A percentile compares a stretch with the other conserved stretches of the same genome.
Evolutionary conservation across 2,888 invertebrate genomes (phyloP).

Genomic region (Eupithecia subumbrata): DNA sequence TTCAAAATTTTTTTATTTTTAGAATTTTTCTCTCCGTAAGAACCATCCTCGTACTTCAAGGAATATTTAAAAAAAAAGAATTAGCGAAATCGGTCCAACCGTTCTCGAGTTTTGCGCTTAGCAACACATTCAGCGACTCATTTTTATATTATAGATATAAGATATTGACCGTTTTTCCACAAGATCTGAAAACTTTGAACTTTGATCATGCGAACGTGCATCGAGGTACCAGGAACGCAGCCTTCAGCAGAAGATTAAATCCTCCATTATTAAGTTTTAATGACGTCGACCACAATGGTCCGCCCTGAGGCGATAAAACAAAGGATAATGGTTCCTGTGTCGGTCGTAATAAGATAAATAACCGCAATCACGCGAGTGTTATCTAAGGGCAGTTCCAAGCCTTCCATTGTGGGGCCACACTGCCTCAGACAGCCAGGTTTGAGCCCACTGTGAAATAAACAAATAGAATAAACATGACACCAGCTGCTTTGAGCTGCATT

Average conservation of each 20-base stretch:
- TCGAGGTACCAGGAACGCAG: constrained; percentile 52
- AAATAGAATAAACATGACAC: background rate
- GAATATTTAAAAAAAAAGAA: no score
- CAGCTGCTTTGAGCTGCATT: constrained; percentile 5
- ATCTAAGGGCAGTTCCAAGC: constrained; percentile 46
- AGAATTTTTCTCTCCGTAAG: no score
- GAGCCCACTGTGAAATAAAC: background rate
- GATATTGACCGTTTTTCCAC: background rate
- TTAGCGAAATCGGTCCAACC: no score
- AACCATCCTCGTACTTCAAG: no score
- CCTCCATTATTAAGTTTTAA: constrained; percentile 79
- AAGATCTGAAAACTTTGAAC: background rate
- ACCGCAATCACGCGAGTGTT: constrained; percentile 58
- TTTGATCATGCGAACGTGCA: background rate
- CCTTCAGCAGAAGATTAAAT: constrained; percentile 63
- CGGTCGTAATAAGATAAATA: constrained; percentile 71
- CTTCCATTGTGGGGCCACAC: constrained; percentile 7
- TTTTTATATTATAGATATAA: no score
- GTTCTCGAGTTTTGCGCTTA: no score
- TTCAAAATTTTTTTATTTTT: no score
- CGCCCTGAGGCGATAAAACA: constrained; percentile 66
- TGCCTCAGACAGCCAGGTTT: background rate
- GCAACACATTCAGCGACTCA: no score
- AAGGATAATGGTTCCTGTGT: constrained; percentile 72
- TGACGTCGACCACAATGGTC: constrained; percentile 69